These are phyloP conservation scores for Epinotia brunnichana DNA, from an alignment of 2,888 invertebrate species.

Conservation along the genomic window DNA sequence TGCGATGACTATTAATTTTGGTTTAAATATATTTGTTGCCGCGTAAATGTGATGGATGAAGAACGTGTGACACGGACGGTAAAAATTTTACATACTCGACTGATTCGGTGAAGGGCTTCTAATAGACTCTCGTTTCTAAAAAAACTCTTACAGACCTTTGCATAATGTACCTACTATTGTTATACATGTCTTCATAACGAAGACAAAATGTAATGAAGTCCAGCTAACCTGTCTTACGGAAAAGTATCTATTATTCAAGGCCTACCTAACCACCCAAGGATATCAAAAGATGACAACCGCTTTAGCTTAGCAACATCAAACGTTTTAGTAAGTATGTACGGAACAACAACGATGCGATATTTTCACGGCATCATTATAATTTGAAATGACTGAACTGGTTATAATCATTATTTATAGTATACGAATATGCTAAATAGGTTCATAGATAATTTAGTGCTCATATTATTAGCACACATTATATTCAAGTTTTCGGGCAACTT, in stretches of 20 bases:
- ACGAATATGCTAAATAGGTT: conserved; percentile 33
- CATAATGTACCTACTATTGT: too few species aligned
- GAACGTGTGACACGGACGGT: too few species aligned
- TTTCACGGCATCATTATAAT: conserved; percentile 1
- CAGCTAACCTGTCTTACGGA: not conserved
- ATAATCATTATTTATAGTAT: conserved; percentile 1
- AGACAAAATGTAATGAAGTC: not conserved
- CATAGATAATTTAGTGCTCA: conserved; percentile 17
- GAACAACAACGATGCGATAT: not conserved
- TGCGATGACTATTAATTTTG: too few species aligned
- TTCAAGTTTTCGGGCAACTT: conserved; percentile 9
- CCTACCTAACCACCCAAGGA: not conserved
- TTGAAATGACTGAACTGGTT: conserved; percentile 28
- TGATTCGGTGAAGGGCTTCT: too few species aligned
- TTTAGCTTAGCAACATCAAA: too few species aligned
- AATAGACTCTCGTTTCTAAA: too few species aligned
- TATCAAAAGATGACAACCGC: not conserved
- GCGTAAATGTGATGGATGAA: too few species aligned
- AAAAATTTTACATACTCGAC: too few species aligned
- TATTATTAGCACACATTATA: conserved; percentile 5
- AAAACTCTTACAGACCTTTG: too few species aligned
- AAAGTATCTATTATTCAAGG: not conserved
- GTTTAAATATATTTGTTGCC: too few species aligned
- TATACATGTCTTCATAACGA: not conserved
- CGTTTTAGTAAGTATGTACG: not conserved